Evolutionary conservation across 2,888 invertebrate genomes (phyloP).

Genomic region (Brachylomia viminalis): DNA sequence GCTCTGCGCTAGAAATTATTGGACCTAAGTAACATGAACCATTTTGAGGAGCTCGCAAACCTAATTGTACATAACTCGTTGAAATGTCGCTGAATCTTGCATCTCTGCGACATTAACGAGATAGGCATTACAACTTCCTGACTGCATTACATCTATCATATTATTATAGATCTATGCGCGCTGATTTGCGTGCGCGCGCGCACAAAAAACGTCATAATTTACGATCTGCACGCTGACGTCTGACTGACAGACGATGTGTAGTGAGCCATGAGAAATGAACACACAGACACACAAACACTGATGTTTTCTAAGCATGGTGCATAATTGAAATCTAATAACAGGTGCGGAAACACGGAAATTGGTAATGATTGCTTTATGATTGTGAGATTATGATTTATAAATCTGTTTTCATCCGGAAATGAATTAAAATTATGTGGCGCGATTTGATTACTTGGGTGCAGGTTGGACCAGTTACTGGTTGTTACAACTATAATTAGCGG

Average conservation of each 20-base stretch:
- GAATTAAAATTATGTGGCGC: constrained; percentile 49
- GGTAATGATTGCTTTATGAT: constrained; percentile 56
- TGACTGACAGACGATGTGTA: constrained; percentile 79
- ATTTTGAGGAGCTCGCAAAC: too few relatives aligned
- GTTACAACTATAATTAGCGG: constrained; percentile 30
- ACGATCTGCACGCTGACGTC: constrained; percentile 76
- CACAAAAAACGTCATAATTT: constrained; percentile 83
- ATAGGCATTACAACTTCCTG: constrained; percentile 45
- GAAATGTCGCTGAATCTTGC: neutral
- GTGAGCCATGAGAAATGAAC: constrained; percentile 65
- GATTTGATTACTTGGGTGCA: constrained; percentile 43
- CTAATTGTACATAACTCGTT: too few relatives aligned
- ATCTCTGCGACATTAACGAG: constrained; percentile 35
- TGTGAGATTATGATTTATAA: constrained; percentile 55
- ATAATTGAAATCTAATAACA: constrained; percentile 52
- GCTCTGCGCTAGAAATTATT: too few relatives aligned
- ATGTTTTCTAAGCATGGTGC: constrained; percentile 43
- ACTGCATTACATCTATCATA: constrained; percentile 16
- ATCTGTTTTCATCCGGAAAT: constrained; percentile 58
- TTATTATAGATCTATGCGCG: constrained; percentile 55
- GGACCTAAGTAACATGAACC: too few relatives aligned
- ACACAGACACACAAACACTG: constrained; percentile 36
- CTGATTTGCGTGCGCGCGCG: constrained; percentile 83
- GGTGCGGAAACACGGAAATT: constrained; percentile 52
- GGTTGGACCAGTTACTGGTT: constrained; percentile 26